Evolutionary conservation across 2,113 vertebrate species (phyloP).

Genomic region (Archocentrus centrarchus): DNA sequence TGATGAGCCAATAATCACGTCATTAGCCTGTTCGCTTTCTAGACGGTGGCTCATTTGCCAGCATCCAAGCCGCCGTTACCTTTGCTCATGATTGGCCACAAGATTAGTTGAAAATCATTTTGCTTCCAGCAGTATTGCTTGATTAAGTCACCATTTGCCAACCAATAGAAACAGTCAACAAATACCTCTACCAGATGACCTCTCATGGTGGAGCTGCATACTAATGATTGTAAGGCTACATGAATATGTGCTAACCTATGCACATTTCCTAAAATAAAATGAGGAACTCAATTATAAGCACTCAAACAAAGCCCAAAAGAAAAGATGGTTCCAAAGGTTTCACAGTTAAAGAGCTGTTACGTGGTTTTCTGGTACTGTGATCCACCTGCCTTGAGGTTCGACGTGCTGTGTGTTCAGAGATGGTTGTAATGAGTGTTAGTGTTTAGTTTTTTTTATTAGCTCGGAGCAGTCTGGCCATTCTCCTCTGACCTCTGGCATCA

Average conservation of each 20-base stretch:
- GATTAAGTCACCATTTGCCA: constrained; percentile 70
- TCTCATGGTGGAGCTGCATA: constrained; percentile 32
- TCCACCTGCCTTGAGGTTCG: neutral
- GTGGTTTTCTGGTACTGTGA: neutral
- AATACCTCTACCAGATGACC: constrained; percentile 32
- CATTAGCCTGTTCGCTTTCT: constrained; percentile 65
- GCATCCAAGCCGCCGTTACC: constrained; percentile 69
- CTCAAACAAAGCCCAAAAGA: neutral
- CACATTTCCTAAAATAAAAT: constrained; percentile 1
- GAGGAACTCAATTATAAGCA: neutral
- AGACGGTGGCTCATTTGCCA: constrained; percentile 69
- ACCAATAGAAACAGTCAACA: constrained; percentile 50
- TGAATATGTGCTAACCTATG: neutral
- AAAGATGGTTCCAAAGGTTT: neutral
- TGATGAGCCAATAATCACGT: constrained; percentile 80
- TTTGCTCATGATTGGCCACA: constrained; percentile 73
- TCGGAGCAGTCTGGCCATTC: neutral
- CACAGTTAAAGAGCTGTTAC: neutral
- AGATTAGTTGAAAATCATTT: constrained; percentile 78
- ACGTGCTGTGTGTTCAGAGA: neutral
- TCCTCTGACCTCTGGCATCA: neutral
- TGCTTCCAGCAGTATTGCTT: constrained; percentile 65
- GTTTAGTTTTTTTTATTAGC: neutral
- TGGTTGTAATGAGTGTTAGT: neutral
- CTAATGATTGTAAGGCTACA: constrained; percentile 31